phyloP scores from a whole-genome alignment of 2,113 vertebrate species.

The Potamarius usumacintae region DNA sequence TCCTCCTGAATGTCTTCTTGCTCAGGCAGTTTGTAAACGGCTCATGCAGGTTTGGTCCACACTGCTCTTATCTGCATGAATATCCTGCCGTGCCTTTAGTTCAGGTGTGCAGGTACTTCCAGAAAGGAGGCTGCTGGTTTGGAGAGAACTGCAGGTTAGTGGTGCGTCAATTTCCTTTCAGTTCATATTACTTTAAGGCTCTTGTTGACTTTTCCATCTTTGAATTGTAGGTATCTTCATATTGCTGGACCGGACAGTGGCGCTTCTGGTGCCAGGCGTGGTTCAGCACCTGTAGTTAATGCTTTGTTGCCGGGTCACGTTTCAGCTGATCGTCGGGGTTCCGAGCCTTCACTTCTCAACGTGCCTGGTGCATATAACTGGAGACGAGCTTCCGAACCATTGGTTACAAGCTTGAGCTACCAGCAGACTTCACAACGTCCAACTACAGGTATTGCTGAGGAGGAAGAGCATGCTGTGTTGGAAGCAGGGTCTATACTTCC shows the following conservation, averaged over 20 bases:
- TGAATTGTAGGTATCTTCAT: constrained; percentile 73
- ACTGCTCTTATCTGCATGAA: constrained; percentile 74
- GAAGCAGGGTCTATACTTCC: constrained; percentile 38
- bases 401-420: constrained; percentile 1
- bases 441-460: constrained; percentile 50
- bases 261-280: constrained; percentile 31
- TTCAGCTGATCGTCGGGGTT: constrained; percentile 54
- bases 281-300: constrained; percentile 51
- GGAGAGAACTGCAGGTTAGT: constrained; percentile 81
- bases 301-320: constrained; percentile 31
- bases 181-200: not conserved
- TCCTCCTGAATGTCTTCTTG: constrained; percentile 28
- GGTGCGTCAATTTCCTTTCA: not conserved
- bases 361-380: not conserved
- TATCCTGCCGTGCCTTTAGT: constrained; percentile 54
- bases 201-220: not conserved
- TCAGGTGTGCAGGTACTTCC: constrained; percentile 81
- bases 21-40: constrained; percentile 77
- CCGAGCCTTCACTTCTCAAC: constrained; percentile 60
- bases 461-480: constrained; percentile 53
- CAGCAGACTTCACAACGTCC: constrained; percentile 32
- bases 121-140: constrained; percentile 79
- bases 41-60: constrained; percentile 68
- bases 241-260: constrained; percentile 39
- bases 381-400: constrained; percentile 25